Conservation (phyloP, 92 coral and sea anemone species). For the Montipora capitata region DNA sequence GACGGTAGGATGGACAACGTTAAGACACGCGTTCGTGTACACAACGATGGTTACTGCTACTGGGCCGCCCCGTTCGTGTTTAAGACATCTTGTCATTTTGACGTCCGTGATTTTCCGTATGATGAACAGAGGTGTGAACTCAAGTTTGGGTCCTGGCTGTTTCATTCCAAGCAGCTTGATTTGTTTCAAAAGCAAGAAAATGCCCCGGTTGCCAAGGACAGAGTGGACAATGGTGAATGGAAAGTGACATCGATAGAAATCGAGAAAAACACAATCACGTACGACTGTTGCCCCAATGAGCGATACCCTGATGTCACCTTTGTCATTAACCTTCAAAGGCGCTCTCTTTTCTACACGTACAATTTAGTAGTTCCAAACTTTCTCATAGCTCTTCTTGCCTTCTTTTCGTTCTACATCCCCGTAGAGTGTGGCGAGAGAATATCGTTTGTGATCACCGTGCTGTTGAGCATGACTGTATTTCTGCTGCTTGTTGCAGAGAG, state of each 20-base stretch:
- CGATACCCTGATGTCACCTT: conserved; percentile 80
- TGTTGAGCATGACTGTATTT: conserved; percentile 91
- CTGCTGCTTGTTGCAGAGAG: conserved; percentile 89
- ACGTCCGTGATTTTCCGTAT: conserved; percentile 85
- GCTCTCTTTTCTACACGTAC: conserved; percentile 81
- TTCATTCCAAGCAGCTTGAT: conserved; percentile 51
- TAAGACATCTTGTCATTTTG: conserved; percentile 82
- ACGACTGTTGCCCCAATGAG: conserved; percentile 79
- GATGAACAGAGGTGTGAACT: conserved; percentile 80
- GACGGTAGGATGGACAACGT: conserved; percentile 91
- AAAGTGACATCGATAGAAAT: conserved; percentile 62
- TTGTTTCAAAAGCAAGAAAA: conserved; percentile 31
- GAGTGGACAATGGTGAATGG: conserved; percentile 90
- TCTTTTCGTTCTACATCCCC: conserved; percentile 87
- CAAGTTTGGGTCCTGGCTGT: conserved; percentile 90
- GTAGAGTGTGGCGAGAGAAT: conserved; percentile 93
- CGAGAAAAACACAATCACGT: conserved; percentile 35
- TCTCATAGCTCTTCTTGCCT: conserved; percentile 86
- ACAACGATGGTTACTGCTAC: conserved; percentile 63
- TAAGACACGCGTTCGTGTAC: conserved; percentile 71
- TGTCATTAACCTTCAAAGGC: conserved; percentile 62
- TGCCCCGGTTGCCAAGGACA: conserved; percentile 62
- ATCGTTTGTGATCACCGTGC: conserved; percentile 89
- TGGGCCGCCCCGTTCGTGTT: conserved; percentile 94
- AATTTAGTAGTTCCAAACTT: conserved; percentile 88